These are phyloP conservation scores for Carassius gibelio DNA, from an alignment of 2,113 vertebrate genomes.

Conservation along the genomic window DNA sequence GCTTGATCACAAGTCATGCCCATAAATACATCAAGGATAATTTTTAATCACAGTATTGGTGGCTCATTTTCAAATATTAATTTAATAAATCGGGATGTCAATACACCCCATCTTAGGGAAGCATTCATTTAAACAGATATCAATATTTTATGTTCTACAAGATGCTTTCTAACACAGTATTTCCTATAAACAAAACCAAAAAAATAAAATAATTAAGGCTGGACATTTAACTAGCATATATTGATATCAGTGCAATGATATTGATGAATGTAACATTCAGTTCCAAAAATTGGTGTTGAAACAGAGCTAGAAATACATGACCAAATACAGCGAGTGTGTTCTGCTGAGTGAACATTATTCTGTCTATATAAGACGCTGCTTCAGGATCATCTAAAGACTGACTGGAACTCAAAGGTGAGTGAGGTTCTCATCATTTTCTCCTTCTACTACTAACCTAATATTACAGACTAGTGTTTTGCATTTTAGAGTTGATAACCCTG, in stretches of 20 bases:
- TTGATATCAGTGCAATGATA: not conserved
- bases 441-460: conserved; percentile 1
- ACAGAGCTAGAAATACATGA: conserved; percentile 58
- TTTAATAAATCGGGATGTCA: too few relatives aligned
- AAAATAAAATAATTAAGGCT: too few relatives aligned
- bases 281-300: not conserved
- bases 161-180: not conserved
- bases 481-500: too few relatives aligned
- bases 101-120: too few relatives aligned
- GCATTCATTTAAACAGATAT: too few relatives aligned
- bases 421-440: conserved; percentile 2
- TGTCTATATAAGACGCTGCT: conserved; percentile 69
- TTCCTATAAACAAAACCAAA: not conserved
- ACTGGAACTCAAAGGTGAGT: conserved; percentile 67
- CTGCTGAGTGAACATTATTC: conserved; percentile 57
- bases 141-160: not conserved
- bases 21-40: conserved; percentile 36
- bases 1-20: conserved; percentile 32
- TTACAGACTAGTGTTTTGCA: not conserved
- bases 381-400: conserved; percentile 54
- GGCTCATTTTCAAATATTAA: not conserved
- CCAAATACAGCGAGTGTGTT: conserved; percentile 68
- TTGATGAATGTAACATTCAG: conserved; percentile 3
- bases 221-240: not conserved
- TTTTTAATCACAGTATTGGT: conserved; percentile 24